Evolutionary conservation across 2,113 vertebrate genomes (phyloP).

Genomic region (Cyrtonyx montezumae): DNA sequence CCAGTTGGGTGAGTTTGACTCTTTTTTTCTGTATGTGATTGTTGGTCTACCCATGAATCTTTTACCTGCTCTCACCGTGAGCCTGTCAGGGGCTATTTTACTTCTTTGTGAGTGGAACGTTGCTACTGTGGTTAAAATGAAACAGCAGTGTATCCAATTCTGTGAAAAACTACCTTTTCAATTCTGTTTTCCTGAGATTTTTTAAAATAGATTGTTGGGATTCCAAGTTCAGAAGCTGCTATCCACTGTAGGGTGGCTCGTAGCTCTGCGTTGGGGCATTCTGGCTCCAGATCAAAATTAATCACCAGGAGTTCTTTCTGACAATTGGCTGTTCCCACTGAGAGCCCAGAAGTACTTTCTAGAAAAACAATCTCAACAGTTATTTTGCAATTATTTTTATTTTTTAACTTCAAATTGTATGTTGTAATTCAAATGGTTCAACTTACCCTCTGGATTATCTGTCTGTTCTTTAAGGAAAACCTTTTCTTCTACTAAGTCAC

Average conservation of each 20-base stretch:
- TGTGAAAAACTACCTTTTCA: conserved; percentile 83
- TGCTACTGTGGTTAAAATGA: neutral
- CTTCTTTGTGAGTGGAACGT: no score
- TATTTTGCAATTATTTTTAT: neutral
- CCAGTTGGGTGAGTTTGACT: no score
- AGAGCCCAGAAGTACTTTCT: conserved; percentile 79
- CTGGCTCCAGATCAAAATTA: conserved; percentile 91
- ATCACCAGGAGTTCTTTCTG: conserved; percentile 88
- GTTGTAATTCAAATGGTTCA: neutral
- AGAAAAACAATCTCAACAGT: conserved; percentile 60
- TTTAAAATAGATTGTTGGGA: conserved; percentile 90
- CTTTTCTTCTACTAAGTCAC: conserved; percentile 86
- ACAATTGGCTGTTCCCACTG: conserved; percentile 71
- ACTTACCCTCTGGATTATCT: conserved; percentile 88
- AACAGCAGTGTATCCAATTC: neutral
- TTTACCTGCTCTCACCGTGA: no score
- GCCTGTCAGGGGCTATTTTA: no score
- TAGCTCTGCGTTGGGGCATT: conserved; percentile 85
- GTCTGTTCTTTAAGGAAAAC: conserved; percentile 78
- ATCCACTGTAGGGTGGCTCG: conserved; percentile 93
- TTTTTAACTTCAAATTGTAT: neutral
- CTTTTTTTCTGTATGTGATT: no score
- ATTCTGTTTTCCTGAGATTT: conserved; percentile 88
- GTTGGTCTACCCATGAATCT: no score
- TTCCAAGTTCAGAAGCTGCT: conserved; percentile 93